Conservation (phyloP, 1,140 invertebrate species). For the Pristionchus pacificus region DNA sequence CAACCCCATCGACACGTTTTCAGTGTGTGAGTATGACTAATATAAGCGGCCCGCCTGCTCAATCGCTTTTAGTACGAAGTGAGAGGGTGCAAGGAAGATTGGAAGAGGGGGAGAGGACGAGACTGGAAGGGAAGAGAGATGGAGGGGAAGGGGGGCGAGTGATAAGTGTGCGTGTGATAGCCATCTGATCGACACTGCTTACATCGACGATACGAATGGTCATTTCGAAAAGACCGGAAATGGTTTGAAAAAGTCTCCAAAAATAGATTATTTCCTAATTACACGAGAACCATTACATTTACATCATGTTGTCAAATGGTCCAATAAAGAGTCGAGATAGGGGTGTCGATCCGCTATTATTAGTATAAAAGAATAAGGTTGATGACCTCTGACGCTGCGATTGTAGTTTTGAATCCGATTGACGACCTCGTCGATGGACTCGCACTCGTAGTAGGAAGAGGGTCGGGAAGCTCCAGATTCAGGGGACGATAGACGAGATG, state of each 20-base stretch:
- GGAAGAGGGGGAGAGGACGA: neutral
- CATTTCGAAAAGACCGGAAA: no score
- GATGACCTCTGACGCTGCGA: constrained; percentile 17
- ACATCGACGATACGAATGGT: no score
- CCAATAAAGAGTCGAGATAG: constrained; percentile 3
- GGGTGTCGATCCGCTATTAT: neutral
- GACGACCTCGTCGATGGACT: constrained; percentile 27
- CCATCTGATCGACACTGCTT: no score
- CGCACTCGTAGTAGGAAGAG: constrained; percentile 25
- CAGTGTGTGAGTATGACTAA: no score
- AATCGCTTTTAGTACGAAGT: no score
- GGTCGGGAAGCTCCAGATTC: neutral
- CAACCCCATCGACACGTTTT: no score
- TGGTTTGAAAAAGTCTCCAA: no score
- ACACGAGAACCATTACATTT: no score
- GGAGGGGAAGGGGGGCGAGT: neutral
- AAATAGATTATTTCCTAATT: no score
- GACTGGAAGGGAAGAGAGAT: neutral
- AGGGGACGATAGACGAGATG: neutral
- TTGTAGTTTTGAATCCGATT: constrained; percentile 11
- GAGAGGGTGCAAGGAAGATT: neutral
- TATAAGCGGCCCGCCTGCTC: no score
- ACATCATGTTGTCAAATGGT: neutral
- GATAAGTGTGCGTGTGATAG: no score
- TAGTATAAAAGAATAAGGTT: neutral